A percentile compares a stretch with the other conserved stretches of the same genome.
These are phyloP conservation scores for Danaus melanippus DNA, from an alignment of 1,140 invertebrate species.

Conservation along the genomic window DNA sequence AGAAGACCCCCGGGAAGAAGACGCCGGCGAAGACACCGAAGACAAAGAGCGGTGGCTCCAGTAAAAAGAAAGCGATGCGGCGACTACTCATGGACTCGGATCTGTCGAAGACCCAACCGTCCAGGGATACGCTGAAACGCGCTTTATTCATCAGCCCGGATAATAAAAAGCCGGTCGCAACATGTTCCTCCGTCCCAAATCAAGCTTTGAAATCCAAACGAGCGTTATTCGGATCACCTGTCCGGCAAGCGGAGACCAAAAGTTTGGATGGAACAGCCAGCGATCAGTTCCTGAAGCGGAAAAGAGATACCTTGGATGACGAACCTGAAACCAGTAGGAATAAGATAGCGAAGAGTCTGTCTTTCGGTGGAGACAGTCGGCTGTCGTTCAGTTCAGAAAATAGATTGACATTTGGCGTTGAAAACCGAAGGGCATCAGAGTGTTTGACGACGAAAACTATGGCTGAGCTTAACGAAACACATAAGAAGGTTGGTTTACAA, in stretches of 20 bases:
- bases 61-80: slow-evolving; percentile 66
- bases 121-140: slow-evolving; percentile 72
- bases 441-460: slow-evolving; percentile 33
- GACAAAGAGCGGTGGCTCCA: slow-evolving; percentile 64
- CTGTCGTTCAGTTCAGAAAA: slow-evolving; percentile 22
- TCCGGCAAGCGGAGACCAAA: slow-evolving; percentile 40
- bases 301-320: slow-evolving; percentile 72
- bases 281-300: slow-evolving; percentile 58
- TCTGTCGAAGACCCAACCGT: slow-evolving; percentile 48
- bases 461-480: slow-evolving; percentile 73
- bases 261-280: slow-evolving; percentile 50
- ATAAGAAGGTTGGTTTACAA: slow-evolving; percentile 74
- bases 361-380: slow-evolving; percentile 70
- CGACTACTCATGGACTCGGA: slow-evolving; percentile 47
- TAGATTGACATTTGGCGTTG: too few species aligned
- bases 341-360: slow-evolving; percentile 75
- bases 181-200: slow-evolving; percentile 51
- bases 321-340: slow-evolving; percentile 62
- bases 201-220: slow-evolving; percentile 71
- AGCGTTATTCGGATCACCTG: slow-evolving; percentile 74
- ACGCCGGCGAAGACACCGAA: slow-evolving; percentile 64
- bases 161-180: slow-evolving; percentile 41
- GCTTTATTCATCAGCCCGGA: slow-evolving; percentile 78
- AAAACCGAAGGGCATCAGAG: slow-evolving; percentile 51
- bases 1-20: slow-evolving; percentile 61